Evolutionary conservation across 2,113 vertebrate genomes (phyloP), one percentile per base, ranked within the genome.

Genomic region (Oxyura jamaicensis): DNA sequence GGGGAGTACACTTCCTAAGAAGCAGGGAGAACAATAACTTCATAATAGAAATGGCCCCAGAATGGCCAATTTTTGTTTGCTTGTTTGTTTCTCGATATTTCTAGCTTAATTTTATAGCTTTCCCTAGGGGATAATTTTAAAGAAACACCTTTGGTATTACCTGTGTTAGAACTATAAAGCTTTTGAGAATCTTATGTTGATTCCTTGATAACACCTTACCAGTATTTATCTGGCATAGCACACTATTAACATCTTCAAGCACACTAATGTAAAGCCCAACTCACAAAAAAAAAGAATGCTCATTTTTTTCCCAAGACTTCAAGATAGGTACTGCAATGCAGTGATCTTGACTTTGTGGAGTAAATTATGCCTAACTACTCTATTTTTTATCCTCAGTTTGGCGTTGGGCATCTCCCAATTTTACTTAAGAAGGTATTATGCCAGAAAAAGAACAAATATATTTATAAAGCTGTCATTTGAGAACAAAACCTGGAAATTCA

Each of bases 391-490:
- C 41, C 28, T 92, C 35, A 10, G 28, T 93, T 93, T 91, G 26
- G 87, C 83, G 89, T 31, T 33, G 50, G 33, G 35, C 11, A 92
- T 22, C 25, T 88, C 75, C 83, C 46, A 90, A 74, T 95, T 91
- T 77, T 95, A 75, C 18, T 63, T 69, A 66, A 74, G 55, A 87
- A 75, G 39, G 23, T 66, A 42, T 28, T 86, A 28, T 10, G 36
- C 46, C 33, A 62, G 63, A 74, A 62, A 73, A 58, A 80, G 19
- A 83, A 90, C 21, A 86, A 16, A 65, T 12, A 22, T 22, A 35
- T 62, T 94, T 95, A 55, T 73, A 89, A 90, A 95, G 31, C 25
- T 75, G 55, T 75, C 59, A 72, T 78, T 93, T 56, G n/a, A 62
- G 68, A 89, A 87, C 69, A n/a, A n/a, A 84, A 83, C 44, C 65